These are phyloP conservation scores for Uria aalge DNA, from an alignment of 2,113 vertebrate genomes.

Conservation along the genomic window DNA sequence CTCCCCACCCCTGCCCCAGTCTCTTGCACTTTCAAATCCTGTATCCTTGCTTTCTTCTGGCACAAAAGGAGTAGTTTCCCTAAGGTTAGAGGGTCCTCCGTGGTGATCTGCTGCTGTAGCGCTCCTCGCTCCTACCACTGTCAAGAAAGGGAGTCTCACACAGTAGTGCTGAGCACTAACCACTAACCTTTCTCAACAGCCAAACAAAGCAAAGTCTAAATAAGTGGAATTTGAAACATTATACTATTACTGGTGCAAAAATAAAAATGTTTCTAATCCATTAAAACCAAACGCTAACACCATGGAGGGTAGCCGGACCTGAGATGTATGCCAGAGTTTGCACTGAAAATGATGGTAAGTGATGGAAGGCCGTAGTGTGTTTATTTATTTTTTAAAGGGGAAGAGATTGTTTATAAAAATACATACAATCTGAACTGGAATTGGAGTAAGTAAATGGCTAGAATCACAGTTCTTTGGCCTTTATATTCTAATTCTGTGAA, in stretches of 20 bases:
- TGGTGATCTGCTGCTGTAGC: neutral
- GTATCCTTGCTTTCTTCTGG: neutral
- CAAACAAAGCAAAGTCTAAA: constrained; percentile 12
- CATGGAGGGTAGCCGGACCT: neutral
- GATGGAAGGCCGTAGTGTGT: neutral
- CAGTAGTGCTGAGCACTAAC: neutral
- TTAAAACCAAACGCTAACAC: neutral
- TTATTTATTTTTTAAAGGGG: neutral
- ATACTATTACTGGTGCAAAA: neutral
- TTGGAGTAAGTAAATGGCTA: neutral
- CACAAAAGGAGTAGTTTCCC: neutral
- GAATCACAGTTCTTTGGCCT: neutral
- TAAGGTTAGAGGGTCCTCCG: neutral
- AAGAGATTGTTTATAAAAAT: neutral
- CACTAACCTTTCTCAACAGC: neutral
- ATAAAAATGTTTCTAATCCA: neutral
- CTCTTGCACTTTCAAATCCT: neutral
- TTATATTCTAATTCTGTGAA: neutral
- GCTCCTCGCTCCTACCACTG: neutral
- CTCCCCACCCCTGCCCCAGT: neutral
- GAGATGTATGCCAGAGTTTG: neutral
- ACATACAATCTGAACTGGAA: neutral
- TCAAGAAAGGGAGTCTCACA: neutral
- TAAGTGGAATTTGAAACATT: neutral
- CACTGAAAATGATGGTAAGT: neutral